Percentiles rank a stretch among this genome's conserved stretches.
Evolutionary conservation across 2,888 invertebrate species (phyloP).

Genomic region (Hartigia nigra): DNA sequence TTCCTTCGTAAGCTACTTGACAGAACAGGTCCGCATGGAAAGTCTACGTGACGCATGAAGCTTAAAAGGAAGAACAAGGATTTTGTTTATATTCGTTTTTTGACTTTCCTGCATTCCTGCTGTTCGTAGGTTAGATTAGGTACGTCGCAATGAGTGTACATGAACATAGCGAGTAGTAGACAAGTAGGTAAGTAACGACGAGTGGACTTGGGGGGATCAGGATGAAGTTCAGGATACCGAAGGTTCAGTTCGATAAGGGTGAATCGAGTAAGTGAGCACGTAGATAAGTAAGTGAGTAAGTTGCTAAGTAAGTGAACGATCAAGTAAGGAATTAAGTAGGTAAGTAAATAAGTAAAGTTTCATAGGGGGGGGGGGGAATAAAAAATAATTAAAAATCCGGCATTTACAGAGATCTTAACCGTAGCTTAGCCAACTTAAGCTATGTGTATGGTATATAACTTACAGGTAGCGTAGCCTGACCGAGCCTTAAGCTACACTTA

Average conservation of each 20-base stretch:
- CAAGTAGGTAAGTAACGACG: background rate
- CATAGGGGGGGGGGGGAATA: too few species aligned
- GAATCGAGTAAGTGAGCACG: background rate
- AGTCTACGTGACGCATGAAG: background rate
- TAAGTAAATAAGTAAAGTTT: background rate
- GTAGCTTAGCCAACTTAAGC: constrained; percentile 55
- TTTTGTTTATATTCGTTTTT: background rate
- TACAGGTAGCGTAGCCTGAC: constrained; percentile 47
- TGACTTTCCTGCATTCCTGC: background rate
- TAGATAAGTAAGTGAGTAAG: background rate
- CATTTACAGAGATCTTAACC: constrained; percentile 36
- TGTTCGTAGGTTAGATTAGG: background rate
- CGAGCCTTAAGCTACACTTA: constrained; percentile 54
- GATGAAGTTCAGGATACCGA: background rate
- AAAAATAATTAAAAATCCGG: background rate
- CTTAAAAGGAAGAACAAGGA: background rate
- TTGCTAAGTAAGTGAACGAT: background rate
- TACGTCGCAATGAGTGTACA: background rate
- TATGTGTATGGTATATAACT: constrained; percentile 47
- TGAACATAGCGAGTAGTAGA: background rate
- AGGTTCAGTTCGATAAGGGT: background rate
- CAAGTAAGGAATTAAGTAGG: background rate
- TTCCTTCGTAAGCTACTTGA: background rate
- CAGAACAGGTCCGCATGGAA: background rate
- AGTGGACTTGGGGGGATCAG: background rate